These are phyloP conservation scores for Tolmerus cingulatus DNA, from an alignment of 2,888 invertebrate genomes.

Conservation along the genomic window DNA sequence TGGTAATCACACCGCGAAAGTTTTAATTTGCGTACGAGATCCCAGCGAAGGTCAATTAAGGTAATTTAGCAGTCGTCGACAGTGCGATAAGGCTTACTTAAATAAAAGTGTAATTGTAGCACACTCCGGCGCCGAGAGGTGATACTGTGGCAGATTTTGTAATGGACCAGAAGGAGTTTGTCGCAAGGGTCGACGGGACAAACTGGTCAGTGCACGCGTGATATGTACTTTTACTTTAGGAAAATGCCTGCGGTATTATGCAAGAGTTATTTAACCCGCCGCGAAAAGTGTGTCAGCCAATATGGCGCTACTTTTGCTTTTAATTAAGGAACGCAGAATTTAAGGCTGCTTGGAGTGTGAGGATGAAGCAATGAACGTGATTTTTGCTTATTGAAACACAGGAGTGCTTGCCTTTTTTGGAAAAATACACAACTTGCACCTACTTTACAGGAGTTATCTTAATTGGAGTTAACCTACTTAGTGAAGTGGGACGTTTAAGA, in stretches of 20 bases:
- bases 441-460: not conserved
- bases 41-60: constrained; percentile 30
- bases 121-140: not conserved
- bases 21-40: constrained; percentile 6
- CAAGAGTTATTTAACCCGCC: constrained; percentile 25
- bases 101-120: not conserved
- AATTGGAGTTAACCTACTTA: not conserved
- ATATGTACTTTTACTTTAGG: constrained; percentile 25
- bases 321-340: not conserved
- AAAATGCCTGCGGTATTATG: constrained; percentile 21
- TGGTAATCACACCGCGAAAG: constrained; percentile 25
- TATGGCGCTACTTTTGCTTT: constrained; percentile 4
- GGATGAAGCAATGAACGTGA: not conserved
- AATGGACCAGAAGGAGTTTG: not conserved
- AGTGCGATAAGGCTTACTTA: not conserved
- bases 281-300: constrained; percentile 28
- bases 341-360: not conserved
- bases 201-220: constrained; percentile 4
- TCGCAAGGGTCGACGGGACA: not conserved
- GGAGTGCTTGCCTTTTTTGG: not conserved
- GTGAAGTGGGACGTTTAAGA: too few species aligned
- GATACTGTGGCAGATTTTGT: not conserved
- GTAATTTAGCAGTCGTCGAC: not conserved
- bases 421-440: not conserved
- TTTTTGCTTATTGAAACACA: not conserved